Evolutionary conservation across 2,113 vertebrate species (phyloP).

Genomic region (Cyprinodon variegatus): DNA sequence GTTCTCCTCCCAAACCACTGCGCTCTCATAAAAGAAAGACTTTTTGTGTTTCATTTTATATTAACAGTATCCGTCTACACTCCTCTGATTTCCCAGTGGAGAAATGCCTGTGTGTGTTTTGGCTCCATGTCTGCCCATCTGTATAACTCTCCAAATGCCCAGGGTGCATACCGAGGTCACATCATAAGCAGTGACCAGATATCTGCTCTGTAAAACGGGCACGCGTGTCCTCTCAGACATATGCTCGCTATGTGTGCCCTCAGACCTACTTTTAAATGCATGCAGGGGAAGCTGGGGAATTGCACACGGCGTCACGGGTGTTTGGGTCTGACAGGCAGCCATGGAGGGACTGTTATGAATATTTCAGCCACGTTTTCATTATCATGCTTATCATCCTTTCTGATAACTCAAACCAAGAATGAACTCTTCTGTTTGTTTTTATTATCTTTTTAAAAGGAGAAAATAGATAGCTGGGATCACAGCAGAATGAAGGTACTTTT

Average conservation of each 20-base stretch:
- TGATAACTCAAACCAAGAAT: background rate
- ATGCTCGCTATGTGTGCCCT: slow-evolving; percentile 21
- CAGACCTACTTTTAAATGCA: slow-evolving; percentile 31
- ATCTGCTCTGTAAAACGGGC: slow-evolving; percentile 20
- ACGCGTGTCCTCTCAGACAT: slow-evolving; percentile 29
- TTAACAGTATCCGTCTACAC: background rate
- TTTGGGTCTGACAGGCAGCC: slow-evolving; percentile 7
- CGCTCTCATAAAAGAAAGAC: background rate
- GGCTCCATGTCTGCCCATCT: slow-evolving; percentile 38
- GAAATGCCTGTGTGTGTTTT: slow-evolving; percentile 10
- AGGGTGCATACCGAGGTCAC: slow-evolving; percentile 15
- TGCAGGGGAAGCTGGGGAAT: background rate
- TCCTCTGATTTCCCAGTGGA: slow-evolving; percentile 10
- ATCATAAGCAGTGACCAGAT: slow-evolving; percentile 23
- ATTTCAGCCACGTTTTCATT: background rate
- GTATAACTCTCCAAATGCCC: slow-evolving; percentile 56
- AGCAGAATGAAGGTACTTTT: background rate
- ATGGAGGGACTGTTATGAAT: background rate
- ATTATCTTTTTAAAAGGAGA: no score
- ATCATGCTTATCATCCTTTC: no score
- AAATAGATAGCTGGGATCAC: background rate
- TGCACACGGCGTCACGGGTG: background rate
- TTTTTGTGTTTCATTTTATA: background rate
- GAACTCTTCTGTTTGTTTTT: background rate
- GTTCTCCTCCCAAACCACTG: background rate